These are phyloP conservation scores for Gymnarchus niloticus DNA, from an alignment of 2,113 vertebrate species.

Conservation along the genomic window DNA sequence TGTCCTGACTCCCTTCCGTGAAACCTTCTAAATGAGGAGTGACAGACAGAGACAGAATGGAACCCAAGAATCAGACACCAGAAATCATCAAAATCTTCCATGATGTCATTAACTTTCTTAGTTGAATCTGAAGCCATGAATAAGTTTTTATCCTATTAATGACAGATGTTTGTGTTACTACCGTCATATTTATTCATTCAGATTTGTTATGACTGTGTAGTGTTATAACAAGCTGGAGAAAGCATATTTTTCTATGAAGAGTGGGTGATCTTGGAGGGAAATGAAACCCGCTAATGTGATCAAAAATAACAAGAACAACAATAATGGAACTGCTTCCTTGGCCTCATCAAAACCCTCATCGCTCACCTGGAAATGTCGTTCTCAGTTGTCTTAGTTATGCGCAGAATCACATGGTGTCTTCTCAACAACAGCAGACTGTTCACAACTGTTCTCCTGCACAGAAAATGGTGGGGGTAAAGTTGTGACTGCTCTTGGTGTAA, in stretches of 20 bases:
- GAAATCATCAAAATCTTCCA: conserved; percentile 10
- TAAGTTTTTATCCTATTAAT: conserved; percentile 54
- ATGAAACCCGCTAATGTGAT: no score
- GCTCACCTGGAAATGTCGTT: neutral
- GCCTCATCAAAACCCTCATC: neutral
- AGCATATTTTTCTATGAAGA: conserved; percentile 53
- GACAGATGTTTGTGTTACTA: conserved; percentile 51
- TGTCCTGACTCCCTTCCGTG: neutral
- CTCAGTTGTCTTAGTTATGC: neutral
- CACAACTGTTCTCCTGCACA: no score
- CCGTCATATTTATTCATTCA: conserved; percentile 37
- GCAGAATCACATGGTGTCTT: neutral
- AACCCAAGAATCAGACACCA: conserved; percentile 30
- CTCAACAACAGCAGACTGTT: neutral
- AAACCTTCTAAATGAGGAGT: neutral
- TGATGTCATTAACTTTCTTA: conserved; percentile 48
- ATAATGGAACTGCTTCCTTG: neutral
- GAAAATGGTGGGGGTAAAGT: no score
- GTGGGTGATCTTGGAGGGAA: no score
- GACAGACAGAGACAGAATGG: neutral
- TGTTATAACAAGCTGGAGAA: conserved; percentile 19
- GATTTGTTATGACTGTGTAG: conserved; percentile 48
- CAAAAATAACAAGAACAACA: no score
- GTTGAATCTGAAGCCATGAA: conserved; percentile 70
- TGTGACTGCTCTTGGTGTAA: neutral